These are phyloP conservation scores for Norana najaformis DNA, from an alignment of 2,888 invertebrate genomes.

Conservation along the genomic window DNA sequence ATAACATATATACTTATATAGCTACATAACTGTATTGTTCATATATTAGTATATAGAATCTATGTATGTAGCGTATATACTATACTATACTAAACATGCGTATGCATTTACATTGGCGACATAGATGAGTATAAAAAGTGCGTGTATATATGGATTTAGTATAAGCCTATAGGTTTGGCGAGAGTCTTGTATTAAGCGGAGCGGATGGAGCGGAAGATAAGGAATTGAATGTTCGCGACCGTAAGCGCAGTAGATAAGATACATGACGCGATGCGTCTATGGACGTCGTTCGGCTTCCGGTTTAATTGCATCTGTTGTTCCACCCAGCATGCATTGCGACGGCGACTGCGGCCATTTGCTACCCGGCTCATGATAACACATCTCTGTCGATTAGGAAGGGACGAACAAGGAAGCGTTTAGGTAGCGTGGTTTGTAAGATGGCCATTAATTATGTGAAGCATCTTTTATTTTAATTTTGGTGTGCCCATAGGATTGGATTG, in stretches of 20 bases:
- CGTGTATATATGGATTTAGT: not conserved
- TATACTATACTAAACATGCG: too few species aligned
- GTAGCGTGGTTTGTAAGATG: not conserved
- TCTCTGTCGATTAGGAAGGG: not conserved
- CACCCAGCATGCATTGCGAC: not conserved
- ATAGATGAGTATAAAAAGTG: not conserved
- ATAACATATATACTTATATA: not conserved
- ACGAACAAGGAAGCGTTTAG: not conserved
- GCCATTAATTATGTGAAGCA: not conserved
- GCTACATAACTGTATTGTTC: not conserved
- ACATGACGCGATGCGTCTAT: slow-evolving; percentile 5
- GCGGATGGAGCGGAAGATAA: slow-evolving; percentile 20
- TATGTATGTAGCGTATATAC: not conserved
- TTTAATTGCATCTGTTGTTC: slow-evolving; percentile 5
- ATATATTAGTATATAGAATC: not conserved
- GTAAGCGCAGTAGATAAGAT: not conserved
- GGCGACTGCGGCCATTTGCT: not conserved
- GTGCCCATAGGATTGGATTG: not conserved
- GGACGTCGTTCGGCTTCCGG: not conserved
- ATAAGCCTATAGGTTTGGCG: not conserved
- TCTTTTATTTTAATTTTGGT: not conserved
- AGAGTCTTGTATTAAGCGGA: not conserved
- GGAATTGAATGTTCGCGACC: slow-evolving; percentile 17
- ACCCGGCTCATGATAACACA: not conserved
- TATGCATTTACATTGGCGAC: not conserved